Base-by-base conservation (phyloP, 2,888 invertebrate species). In the Melanotus villosus region DNA sequence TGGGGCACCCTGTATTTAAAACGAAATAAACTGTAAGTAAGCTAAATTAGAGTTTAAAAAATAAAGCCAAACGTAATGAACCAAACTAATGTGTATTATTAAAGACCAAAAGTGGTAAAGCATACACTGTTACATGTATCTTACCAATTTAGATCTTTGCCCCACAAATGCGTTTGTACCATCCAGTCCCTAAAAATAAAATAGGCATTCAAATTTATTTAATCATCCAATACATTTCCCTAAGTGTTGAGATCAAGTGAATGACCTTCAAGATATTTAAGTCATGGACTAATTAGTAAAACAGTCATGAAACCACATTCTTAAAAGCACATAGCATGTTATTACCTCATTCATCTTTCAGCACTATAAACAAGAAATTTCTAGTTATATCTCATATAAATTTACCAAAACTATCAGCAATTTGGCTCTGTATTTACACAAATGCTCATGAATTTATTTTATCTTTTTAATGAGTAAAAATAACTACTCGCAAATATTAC, bases 81-180 rank as follows among this genome's bases (percentile, higher is more conserved):
- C n/a, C n/a, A n/a, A n/a, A n/a, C n/a, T n/a, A 64, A 34, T 50
- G 23, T 56, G 30, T 18, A 38, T 36, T 58, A 57, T 30, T 68
- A 64, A 68, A 68, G 73, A 73, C 74, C 73, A 70, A 71, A 73
- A 70, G 63, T 75, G 77, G 76, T 76, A 75, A 78, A 78, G 76
- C 78, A 78, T 76, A 78, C 77, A 77, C 73, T 73, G 64, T 68
- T 64, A 64, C 64, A 68, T 68, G 68, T 68, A 68, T 68, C 86
- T 85, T 85, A 86, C 86, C 85, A 86, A 84, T 82, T 86, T 86
- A 79, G 84, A 84, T 80, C 86, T 84, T 83, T 85, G 85, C 78
- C 85, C 85, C 80, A 85, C 84, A 82, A 85, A 85, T 77, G 85
- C 84, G 81, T 85, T 85, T 80, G 84, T 83, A 80, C 84, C 85